Base-by-base conservation (phyloP, 2,797 vertebrate genomes). In the Macropodus opercularis region DNA sequence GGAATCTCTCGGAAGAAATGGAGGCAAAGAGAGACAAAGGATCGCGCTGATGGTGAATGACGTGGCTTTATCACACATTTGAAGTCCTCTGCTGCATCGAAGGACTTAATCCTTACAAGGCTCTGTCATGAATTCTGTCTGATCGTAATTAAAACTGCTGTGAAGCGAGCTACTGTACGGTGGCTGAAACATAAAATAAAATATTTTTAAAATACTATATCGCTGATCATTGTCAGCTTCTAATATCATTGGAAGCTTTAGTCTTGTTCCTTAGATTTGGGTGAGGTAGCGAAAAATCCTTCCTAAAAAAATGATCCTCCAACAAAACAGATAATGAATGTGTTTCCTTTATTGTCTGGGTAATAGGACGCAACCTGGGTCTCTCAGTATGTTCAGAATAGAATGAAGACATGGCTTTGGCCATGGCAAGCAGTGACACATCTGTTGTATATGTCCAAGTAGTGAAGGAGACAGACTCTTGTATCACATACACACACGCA, bases 341-440 rank as follows among this genome's bases (percentile, higher is more conserved):
- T 38, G 63, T 71, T 52, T 79, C 63, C 60, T 50, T 55, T 32
- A 35, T 56, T 49, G 43, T 50, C 2, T n/a, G 43, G 60, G 52
- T 85, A 82, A 85, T 70, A 66, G 62, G 56, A 78, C 72, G 76
- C 65, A 69, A 52, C 23, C 50, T 17, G 8, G 55, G 27, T 75
- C 39, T 39, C 35, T 61, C 42, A 8, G 34, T 35, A 21, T 24
- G 23, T 23, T 59, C 21, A 32, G 40, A 21, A 36, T 10, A 17
- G 44, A 51, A 52, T 51, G 40, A 44, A 55, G 41, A 65, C 27
- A 51, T 51, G 54, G 39, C 41, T 21, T 7, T 6, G 14, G 59
- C 31, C 22, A 8, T 41, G 22, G 21, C 13, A 21, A 23, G 40
- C 43, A 15, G 42, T 56, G 60, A 67, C 63, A 72, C 49, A 70